These are phyloP conservation scores for Diglossa cyanea DNA, from an alignment of 2,797 vertebrate genomes.

Conservation along the genomic window DNA sequence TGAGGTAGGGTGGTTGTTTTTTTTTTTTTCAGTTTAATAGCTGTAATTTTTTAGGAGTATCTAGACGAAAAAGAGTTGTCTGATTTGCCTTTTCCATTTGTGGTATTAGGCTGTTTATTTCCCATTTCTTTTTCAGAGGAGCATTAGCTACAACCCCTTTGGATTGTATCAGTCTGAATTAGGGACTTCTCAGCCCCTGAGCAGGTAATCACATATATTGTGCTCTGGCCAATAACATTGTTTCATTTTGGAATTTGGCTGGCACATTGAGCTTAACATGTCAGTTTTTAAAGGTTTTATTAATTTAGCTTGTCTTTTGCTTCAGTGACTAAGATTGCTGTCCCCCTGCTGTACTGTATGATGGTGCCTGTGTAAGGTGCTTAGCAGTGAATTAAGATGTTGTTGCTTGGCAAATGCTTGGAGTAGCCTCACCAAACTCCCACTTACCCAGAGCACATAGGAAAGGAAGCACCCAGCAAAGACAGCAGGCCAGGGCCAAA, in stretches of 20 bases:
- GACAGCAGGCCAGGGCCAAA: background rate
- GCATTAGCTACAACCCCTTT: background rate
- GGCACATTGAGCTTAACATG: background rate
- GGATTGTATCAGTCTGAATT: background rate
- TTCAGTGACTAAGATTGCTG: background rate
- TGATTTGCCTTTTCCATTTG: background rate
- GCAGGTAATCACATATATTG: background rate
- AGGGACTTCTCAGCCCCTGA: background rate
- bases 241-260: background rate
- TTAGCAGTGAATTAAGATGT: background rate
- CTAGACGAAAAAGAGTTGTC: background rate
- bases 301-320: background rate
- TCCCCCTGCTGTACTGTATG: background rate
- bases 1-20: background rate
- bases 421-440: background rate
- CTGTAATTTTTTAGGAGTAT: background rate
- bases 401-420: accelerated
- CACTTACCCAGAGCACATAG: accelerated
- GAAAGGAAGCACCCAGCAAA: background rate
- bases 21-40: background rate
- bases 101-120: background rate
- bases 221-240: background rate
- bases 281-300: background rate
- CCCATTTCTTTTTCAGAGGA: background rate
- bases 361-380: background rate